A percentile compares a stretch with the other conserved stretches of the same genome.
Evolutionary conservation across 2,888 invertebrate species (phyloP).

Genomic region (Drosophila meridionalis): DNA sequence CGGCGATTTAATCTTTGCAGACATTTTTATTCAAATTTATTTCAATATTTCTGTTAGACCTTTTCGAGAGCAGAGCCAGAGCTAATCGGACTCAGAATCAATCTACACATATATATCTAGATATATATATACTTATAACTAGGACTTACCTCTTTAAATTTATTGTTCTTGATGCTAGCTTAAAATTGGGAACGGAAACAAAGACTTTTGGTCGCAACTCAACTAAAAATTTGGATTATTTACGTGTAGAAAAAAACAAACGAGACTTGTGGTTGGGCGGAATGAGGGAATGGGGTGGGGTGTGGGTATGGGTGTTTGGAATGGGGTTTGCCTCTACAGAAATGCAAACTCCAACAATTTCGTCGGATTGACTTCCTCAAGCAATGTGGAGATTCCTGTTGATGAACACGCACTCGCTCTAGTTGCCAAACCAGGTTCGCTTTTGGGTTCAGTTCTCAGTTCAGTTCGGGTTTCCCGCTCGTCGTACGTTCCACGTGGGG

Average conservation of each 20-base stretch:
- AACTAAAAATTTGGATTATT: constrained; percentile 31
- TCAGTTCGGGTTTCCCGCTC: neutral
- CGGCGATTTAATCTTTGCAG: constrained; percentile 81
- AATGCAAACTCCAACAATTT: constrained; percentile 33
- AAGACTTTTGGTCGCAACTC: constrained; percentile 1
- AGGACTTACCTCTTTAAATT: constrained; percentile 27
- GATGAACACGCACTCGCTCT: neutral
- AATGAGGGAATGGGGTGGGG: too few relatives aligned
- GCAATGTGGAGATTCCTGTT: neutral
- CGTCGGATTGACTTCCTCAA: neutral
- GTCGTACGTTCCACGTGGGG: neutral
- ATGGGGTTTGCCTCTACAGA: neutral
- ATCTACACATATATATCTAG: too few relatives aligned
- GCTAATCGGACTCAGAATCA: neutral
- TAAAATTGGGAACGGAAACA: constrained; percentile 13
- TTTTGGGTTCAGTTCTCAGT: neutral
- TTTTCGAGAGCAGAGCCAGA: neutral
- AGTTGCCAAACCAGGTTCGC: neutral
- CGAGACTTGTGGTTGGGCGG: neutral
- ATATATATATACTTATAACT: neutral
- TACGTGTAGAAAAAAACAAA: constrained; percentile 15
- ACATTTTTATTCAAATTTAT: constrained; percentile 80
- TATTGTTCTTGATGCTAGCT: constrained; percentile 6
- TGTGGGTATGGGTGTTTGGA: too few relatives aligned
- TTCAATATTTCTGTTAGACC: constrained; percentile 65